Conservation (phyloP, 2,113 vertebrate genomes). For the Psammodynastes pulverulentus region DNA sequence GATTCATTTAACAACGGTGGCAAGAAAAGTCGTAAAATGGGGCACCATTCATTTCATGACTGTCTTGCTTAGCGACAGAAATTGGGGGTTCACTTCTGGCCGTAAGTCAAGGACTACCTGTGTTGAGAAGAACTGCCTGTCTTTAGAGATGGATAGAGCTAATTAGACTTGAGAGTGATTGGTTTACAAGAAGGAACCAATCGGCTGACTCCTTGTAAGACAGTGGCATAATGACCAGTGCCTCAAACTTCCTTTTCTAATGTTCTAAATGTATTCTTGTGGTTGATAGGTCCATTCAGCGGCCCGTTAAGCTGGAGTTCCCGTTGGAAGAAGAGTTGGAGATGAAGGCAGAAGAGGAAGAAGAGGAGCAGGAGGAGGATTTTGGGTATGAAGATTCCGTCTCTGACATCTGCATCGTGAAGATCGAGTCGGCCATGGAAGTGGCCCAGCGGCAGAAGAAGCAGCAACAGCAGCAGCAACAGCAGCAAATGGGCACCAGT, state of each 20-base stretch:
- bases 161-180: neutral
- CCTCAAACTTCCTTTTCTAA: constrained; percentile 17
- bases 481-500: neutral
- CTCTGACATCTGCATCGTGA: constrained; percentile 75
- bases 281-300: constrained; percentile 14
- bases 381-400: constrained; percentile 67
- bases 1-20: neutral
- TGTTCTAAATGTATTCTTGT: constrained; percentile 15
- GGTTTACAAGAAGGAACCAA: neutral
- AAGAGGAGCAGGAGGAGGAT: constrained; percentile 72
- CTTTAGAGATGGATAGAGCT: neutral
- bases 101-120: neutral
- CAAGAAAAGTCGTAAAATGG: neutral
- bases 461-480: constrained; percentile 14
- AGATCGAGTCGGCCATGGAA: constrained; percentile 65
- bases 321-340: constrained; percentile 63
- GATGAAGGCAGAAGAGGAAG: constrained; percentile 63
- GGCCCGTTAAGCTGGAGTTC: constrained; percentile 56
- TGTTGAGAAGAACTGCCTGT: neutral
- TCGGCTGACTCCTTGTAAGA: neutral
- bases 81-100: neutral
- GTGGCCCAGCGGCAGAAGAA: constrained; percentile 60
- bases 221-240: neutral
- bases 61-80: neutral
- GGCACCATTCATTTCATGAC: neutral